phyloP scores from a whole-genome alignment of 1,140 invertebrate genomes.

The Theocolax elegans region DNA sequence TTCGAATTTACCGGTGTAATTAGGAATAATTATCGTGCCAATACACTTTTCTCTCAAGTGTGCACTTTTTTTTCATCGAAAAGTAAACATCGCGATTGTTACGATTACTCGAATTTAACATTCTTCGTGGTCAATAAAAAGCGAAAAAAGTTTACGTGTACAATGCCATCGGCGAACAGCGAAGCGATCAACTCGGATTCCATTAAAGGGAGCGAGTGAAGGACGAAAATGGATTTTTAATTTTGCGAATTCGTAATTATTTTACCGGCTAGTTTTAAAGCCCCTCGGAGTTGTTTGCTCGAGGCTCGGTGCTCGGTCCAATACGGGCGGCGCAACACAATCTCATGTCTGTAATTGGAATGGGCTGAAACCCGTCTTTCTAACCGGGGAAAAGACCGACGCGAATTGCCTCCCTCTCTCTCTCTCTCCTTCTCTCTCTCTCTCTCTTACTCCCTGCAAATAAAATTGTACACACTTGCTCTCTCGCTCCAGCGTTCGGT shows the following conservation, averaged over 20 bases:
- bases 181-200: no score
- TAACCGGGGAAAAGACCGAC: conserved; percentile 23
- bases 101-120: no score
- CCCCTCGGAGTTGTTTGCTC: conserved; percentile 4
- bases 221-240: conserved; percentile 52
- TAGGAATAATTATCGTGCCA: no score
- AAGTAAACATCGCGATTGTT: no score
- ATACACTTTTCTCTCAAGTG: no score
- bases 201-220: not conserved
- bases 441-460: no score
- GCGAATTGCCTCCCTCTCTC: conserved; percentile 15
- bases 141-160: no score
- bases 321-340: conserved; percentile 42
- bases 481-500: conserved; percentile 10
- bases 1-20: no score
- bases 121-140: no score
- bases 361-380: conserved; percentile 39
- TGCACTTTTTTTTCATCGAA: no score
- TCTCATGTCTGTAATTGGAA: conserved; percentile 52
- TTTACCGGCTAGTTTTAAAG: conserved; percentile 50
- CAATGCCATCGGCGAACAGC: no score
- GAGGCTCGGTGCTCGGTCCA: not conserved
- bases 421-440: not conserved
- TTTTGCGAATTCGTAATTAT: conserved; percentile 55
- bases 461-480: conserved; percentile 39